Evolutionary conservation across 2,113 vertebrate genomes (phyloP).

Genomic region (Crocuta crocuta): DNA sequence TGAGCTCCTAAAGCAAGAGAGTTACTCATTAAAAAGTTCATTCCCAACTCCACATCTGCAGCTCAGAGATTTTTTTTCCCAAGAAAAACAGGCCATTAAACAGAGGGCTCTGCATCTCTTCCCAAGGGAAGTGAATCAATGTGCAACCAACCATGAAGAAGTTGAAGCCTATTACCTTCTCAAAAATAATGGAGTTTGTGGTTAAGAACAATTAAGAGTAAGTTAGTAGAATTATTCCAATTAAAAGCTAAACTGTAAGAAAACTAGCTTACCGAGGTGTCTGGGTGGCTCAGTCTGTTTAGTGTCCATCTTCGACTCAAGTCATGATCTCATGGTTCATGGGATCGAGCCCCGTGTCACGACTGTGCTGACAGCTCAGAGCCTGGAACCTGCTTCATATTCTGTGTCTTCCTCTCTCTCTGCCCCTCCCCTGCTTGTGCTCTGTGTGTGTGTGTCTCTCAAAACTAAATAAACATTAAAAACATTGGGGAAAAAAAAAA

Average conservation of each 20-base stretch:
- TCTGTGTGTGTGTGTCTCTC: too few relatives aligned
- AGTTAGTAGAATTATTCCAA: background rate
- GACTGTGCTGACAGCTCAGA: too few relatives aligned
- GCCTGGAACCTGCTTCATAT: too few relatives aligned
- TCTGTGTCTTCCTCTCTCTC: too few relatives aligned
- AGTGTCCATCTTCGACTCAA: too few relatives aligned
- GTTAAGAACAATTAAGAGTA: background rate
- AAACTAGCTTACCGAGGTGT: background rate
- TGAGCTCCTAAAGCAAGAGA: background rate
- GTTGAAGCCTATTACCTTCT: background rate
- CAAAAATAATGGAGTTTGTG: slow-evolving; percentile 5
- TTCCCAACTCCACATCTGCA: background rate
- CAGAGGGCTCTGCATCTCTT: background rate
- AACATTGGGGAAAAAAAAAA: too few relatives aligned
- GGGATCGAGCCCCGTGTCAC: too few relatives aligned
- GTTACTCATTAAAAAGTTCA: background rate
- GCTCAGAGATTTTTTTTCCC: background rate
- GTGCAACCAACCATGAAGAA: background rate
- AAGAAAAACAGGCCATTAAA: background rate
- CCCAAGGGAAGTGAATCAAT: background rate
- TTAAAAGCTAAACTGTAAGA: background rate
- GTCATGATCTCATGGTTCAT: too few relatives aligned
- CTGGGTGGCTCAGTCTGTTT: too few relatives aligned
- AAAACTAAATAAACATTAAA: too few relatives aligned
- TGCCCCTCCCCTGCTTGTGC: too few relatives aligned